Conservation (phyloP, 2,888 invertebrate genomes). For the Himalopsyche kuldschensis region DNA sequence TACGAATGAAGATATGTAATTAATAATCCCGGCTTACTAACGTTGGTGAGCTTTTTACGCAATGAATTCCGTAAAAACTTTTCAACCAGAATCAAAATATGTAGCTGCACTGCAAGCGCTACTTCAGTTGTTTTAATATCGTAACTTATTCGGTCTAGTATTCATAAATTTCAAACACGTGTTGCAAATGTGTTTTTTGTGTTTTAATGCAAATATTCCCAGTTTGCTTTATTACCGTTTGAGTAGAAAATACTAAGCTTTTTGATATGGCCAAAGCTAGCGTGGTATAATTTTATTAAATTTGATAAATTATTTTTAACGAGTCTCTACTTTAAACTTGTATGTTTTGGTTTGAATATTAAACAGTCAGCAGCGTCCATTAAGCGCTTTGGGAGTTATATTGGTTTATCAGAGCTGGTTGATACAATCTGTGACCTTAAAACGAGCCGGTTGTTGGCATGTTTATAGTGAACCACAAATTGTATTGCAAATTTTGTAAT, state of each 20-base stretch:
- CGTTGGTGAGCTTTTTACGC: neutral
- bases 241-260: neutral
- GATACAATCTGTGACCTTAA: neutral
- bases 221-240: conserved; percentile 5
- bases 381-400: neutral
- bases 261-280: neutral
- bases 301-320: conserved; percentile 32
- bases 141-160: neutral
- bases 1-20: neutral
- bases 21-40: neutral
- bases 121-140: conserved; percentile 4
- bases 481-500: no score
- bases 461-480: no score
- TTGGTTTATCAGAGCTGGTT: neutral
- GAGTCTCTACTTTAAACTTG: conserved; percentile 14
- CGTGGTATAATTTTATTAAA: conserved; percentile 31
- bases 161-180: conserved; percentile 17
- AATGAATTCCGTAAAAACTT: neutral
- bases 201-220: conserved; percentile 11
- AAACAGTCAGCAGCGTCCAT: neutral
- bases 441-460: neutral
- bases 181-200: conserved; percentile 22
- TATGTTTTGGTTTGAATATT: neutral
- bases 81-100: neutral
- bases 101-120: neutral